Conservation (phyloP, 1,140 invertebrate species). For the Portunus trituberculatus region DNA sequence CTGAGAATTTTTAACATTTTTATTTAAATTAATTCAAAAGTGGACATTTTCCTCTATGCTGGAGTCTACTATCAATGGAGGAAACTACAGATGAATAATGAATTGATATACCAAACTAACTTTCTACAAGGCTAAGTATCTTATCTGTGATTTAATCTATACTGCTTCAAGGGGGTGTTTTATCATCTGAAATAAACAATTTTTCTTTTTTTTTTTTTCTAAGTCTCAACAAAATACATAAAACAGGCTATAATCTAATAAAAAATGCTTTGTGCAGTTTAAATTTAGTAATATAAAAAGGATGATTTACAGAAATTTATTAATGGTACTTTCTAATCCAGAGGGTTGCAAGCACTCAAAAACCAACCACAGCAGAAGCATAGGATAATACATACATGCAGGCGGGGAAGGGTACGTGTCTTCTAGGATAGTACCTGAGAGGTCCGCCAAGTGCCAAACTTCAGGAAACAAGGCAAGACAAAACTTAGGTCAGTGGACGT, state of each 20-base stretch:
- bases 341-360: conserved; percentile 65
- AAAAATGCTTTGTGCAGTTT: background rate
- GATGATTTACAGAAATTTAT: background rate
- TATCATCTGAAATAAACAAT: background rate
- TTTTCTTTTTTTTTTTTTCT: background rate
- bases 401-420: conserved; percentile 58
- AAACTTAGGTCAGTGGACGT: conserved; percentile 62
- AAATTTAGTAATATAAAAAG: background rate
- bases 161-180: too few relatives aligned
- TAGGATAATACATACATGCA: conserved; percentile 72
- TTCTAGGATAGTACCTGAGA: conserved; percentile 75
- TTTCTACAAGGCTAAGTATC: too few relatives aligned
- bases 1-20: too few relatives aligned
- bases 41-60: too few relatives aligned
- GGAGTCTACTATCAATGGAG: too few relatives aligned
- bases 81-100: too few relatives aligned
- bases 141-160: too few relatives aligned
- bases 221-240: background rate
- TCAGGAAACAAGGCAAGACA: conserved; percentile 59
- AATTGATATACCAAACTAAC: too few relatives aligned
- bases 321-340: background rate
- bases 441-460: conserved; percentile 74
- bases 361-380: conserved; percentile 61
- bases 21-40: too few relatives aligned
- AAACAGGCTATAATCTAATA: background rate